Base-by-base conservation (phyloP, 2,888 invertebrate genomes). In the Meganola albula region DNA sequence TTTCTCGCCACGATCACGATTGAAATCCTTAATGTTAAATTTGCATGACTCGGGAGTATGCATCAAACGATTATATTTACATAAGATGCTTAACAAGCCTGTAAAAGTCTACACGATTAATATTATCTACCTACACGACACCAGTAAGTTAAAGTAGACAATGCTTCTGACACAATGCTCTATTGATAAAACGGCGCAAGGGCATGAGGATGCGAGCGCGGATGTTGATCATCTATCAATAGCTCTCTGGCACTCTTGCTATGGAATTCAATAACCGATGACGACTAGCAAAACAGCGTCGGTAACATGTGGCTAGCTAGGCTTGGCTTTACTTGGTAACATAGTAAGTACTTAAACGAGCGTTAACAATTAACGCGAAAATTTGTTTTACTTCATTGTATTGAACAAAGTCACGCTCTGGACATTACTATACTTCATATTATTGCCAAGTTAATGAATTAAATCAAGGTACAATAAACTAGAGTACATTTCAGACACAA, bases 171-270 rank as follows among this genome's bases (percentile, higher is more conserved):
- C 41, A 58, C 59, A 66, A 62, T 56, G 43, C 40, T 46, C 43
- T 44, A 55, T 59, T 55, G 46, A 51, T 34, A n/a, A 44, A 20
- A 2, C 12, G 9, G 9, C 25, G 44, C 53, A 63, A 66, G 61
- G 58, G 56, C 62, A 58, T 44, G 59, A 57, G 61, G 55, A 62
- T 68, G 53, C 48, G 53, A 48, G 48, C 47, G 37, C 57, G 63
- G 59, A 70, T 70, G 64, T 70, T 70, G 61, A 62, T 58, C 23
- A 45, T 70, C 67, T 75, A 76, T 70, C 63, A 70, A 75, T 75
- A 75, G 63, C 63, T n/a, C n/a, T 46, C 61, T 70, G 66, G 63
- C 70, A 66, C 48, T 52, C 41, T 59, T 44, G 53, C 52, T 56
- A 59, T 58, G 63, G 61, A 63, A 74, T 64, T 64, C 50, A 59